Conservation (phyloP, 2,797 vertebrate genomes). For the Acridotheres tristis region DNA sequence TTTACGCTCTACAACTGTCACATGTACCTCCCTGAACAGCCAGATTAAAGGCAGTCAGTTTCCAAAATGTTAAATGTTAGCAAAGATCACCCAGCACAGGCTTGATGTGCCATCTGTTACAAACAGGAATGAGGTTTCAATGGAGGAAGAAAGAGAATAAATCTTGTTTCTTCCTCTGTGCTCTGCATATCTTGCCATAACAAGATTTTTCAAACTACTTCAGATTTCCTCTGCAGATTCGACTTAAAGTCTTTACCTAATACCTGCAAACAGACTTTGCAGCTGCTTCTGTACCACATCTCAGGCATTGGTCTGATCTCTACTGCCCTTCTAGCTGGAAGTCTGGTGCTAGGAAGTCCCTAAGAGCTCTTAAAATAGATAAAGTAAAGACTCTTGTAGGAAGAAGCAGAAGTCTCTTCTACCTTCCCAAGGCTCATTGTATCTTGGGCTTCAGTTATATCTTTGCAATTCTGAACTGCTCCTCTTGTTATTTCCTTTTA, state of each 20-base stretch:
- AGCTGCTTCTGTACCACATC: not conserved
- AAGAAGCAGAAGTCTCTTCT: not conserved
- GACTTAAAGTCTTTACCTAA: not conserved
- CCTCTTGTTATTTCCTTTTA: not conserved
- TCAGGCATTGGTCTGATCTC: not conserved
- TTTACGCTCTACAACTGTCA: not conserved
- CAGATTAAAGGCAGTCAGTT: not conserved
- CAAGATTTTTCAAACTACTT: not conserved
- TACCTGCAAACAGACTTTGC: not conserved
- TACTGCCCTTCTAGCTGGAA: not conserved
- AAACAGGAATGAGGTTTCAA: not conserved
- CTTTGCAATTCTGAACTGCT: not conserved
- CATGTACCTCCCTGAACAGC: not conserved
- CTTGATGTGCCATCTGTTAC: conserved; percentile 6
- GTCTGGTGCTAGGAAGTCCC: not conserved
- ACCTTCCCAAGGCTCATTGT: not conserved
- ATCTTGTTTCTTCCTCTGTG: not conserved
- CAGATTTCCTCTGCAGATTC: not conserved
- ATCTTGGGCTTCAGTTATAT: not conserved
- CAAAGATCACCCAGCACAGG: not conserved
- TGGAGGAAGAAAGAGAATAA: not conserved
- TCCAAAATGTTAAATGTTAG: conserved; percentile 9
- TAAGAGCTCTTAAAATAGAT: not conserved
- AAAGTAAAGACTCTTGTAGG: not conserved
- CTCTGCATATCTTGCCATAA: not conserved